Evolutionary conservation across 2,888 invertebrate species (phyloP), one percentile per base, ranked within the genome.

Genomic region (Melanargia galathea): DNA sequence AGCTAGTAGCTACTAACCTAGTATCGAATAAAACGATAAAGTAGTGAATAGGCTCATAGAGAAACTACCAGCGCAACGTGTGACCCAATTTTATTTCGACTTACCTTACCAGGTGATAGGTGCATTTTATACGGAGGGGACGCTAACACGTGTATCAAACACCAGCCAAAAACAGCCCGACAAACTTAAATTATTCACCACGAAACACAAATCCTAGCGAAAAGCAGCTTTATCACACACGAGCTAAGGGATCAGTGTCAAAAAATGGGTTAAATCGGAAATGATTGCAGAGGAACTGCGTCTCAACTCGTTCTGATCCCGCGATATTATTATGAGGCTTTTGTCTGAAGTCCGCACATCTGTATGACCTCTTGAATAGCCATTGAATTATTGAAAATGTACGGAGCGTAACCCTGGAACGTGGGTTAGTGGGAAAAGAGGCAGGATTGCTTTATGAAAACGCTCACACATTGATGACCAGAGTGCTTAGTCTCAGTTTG

Each of bases 41-140:
- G 40, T 49, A 46, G 46, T 62, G 58, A 63, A 61, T 57, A 60
- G 58, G 55, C 40, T 58, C 71, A 78, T 75, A 74, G 77, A 79
- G 77, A 68, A 79, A 77, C 73, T 73, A 72, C 70, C 78, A 72
- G 77, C 77, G 83, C 79, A 85, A 87, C 81, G 86, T 87, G 88
- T 88, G 90, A 90, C 90, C 90, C 87, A 90, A 84, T 88, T 90
- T 81, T 73, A 75, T 78, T 79, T 66, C 68, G 66, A 71, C 72
- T 73, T 69, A 68, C 74, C 79, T 73, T 70, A 74, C 89, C 88
- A 90, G 89, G 89, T 90, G 89, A 85, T 83, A 82, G 79, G 80
- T 87, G 85, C 87, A 87, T 86, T 83, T 77, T 66, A 69, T 71
- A 70, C 73, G 69, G 75, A 79, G 83, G 86, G 85, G 83, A 76